Evolutionary conservation across 2,797 vertebrate genomes (phyloP).

Genomic region (Zalophus californianus): DNA sequence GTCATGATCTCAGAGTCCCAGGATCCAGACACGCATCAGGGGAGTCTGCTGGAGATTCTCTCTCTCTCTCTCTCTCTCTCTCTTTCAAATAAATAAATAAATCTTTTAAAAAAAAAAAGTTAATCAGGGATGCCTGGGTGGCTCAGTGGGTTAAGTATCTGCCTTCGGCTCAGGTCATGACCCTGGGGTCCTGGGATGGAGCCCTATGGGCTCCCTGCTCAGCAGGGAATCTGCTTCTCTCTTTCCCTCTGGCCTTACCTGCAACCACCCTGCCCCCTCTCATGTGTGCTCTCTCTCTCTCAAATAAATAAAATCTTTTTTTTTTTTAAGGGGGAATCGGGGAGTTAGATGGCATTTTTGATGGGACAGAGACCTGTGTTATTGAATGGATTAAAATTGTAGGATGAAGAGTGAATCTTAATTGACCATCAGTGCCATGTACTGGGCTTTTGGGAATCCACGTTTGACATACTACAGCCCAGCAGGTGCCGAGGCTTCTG

Average conservation of each 20-base stretch:
- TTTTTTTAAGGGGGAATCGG: background rate
- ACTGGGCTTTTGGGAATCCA: background rate
- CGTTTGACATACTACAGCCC: background rate
- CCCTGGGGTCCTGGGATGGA: background rate
- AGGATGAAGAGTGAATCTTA: background rate
- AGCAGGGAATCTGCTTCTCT: background rate
- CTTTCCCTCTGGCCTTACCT: background rate
- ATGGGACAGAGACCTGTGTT: background rate
- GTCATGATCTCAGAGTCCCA: background rate
- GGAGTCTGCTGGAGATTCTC: background rate
- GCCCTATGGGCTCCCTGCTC: background rate
- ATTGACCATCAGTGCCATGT: background rate
- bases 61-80: background rate
- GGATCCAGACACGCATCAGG: background rate
- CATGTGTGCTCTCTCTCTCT: background rate
- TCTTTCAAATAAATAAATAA: background rate
- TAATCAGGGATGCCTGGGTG: too few relatives aligned
- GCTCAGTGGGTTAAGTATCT: background rate
- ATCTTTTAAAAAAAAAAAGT: too few relatives aligned
- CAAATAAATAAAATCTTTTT: background rate
- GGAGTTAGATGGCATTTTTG: background rate
- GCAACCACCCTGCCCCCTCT: too few relatives aligned
- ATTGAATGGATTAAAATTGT: background rate
- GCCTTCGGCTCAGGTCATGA: background rate
- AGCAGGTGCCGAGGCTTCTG: too few relatives aligned